These are phyloP conservation scores for Botrylloides violaceus DNA, from an alignment of 23 tunicate genomes.

Conservation along the genomic window DNA sequence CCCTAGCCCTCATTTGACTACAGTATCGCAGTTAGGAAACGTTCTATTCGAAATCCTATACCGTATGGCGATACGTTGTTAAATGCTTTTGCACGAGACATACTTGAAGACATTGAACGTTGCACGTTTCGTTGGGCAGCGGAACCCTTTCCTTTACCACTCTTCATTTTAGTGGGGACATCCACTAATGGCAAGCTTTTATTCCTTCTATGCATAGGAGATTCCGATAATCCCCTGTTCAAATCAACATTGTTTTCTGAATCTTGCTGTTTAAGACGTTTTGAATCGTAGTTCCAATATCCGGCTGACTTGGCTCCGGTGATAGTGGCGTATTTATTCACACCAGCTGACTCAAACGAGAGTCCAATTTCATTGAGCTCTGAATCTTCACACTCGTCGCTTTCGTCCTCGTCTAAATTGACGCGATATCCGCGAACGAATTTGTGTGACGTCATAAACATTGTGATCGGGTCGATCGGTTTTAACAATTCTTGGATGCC, in stretches of 20 bases:
- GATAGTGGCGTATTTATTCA: constrained; percentile 20
- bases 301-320: constrained; percentile 13
- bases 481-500: neutral
- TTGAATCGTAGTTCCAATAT: neutral
- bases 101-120: neutral
- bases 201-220: constrained; percentile 7
- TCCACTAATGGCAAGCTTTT: neutral
- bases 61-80: too few species aligned
- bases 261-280: constrained; percentile 1
- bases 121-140: constrained; percentile 1
- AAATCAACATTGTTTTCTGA: neutral
- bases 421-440: constrained; percentile 10
- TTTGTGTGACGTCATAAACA: neutral
- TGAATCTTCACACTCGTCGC: neutral
- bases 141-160: neutral
- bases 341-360: constrained; percentile 6
- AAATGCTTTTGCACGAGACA: neutral
- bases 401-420: neutral
- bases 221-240: neutral
- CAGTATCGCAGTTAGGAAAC: too few species aligned
- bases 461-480: neutral
- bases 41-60: too few species aligned
- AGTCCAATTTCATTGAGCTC: constrained; percentile 8
- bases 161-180: neutral
- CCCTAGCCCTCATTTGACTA: too few species aligned